A percentile compares a stretch with the other conserved stretches of the same genome.
phyloP scores from a whole-genome alignment of 2,797 vertebrate genomes.

The Harpagifer antarcticus region DNA sequence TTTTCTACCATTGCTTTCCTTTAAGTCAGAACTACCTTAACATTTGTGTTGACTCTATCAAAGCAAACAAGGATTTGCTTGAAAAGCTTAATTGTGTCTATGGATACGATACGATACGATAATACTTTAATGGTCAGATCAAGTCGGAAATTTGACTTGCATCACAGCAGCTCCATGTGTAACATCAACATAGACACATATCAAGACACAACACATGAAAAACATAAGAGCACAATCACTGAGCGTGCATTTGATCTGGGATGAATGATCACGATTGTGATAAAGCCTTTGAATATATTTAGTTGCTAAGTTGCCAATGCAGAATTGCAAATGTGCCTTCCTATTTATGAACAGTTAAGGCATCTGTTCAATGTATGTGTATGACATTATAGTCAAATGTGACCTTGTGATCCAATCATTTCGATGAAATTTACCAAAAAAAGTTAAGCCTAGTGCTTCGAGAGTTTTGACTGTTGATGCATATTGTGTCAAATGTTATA shows the following conservation, averaged over 20 bases:
- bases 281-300: slow-evolving; percentile 15
- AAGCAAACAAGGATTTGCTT: neutral
- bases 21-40: neutral
- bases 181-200: no score
- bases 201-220: no score
- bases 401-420: slow-evolving; percentile 52
- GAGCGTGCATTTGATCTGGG: no score
- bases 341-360: slow-evolving; percentile 36
- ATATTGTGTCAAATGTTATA: slow-evolving; percentile 92
- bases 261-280: neutral
- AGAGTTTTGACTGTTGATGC: slow-evolving; percentile 88
- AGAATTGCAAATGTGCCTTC: slow-evolving; percentile 3
- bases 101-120: no score
- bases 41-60: neutral
- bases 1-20: neutral
- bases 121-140: no score
- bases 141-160: no score
- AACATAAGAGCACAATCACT: no score
- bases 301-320: slow-evolving; percentile 6
- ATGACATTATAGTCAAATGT: slow-evolving; percentile 72
- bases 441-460: slow-evolving; percentile 30
- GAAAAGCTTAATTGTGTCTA: neutral
- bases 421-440: slow-evolving; percentile 60
- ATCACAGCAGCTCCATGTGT: no score
- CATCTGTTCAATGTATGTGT: slow-evolving; percentile 38